Percentiles rank a stretch among this genome's conserved stretches.
Conservation (phyloP, 2,888 invertebrate genomes). For the Seira musarum region DNA sequence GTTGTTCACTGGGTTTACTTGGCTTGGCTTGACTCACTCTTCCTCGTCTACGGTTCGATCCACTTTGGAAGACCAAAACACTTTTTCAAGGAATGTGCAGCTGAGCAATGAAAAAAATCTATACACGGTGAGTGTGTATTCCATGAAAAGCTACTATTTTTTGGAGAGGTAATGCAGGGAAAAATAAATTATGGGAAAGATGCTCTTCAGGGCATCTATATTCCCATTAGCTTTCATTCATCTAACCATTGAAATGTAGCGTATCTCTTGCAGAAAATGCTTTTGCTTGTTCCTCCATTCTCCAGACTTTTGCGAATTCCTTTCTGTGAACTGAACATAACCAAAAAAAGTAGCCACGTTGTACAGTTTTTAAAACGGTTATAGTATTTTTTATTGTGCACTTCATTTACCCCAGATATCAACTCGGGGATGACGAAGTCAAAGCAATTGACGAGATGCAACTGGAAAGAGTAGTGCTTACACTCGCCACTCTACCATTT, state of each 20-base stretch:
- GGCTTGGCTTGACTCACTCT: constrained; percentile 6
- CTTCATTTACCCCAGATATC: background rate
- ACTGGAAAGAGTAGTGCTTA: no score
- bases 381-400: background rate
- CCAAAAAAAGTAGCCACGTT: no score
- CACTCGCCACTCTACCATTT: no score
- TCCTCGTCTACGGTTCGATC: background rate
- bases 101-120: constrained; percentile 5
- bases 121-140: background rate
- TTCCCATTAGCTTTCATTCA: constrained; percentile 15
- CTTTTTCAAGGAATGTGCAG: background rate
- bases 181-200: constrained; percentile 17
- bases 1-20: constrained; percentile 34
- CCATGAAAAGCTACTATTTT: background rate
- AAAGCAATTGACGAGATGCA: background rate
- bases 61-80: background rate
- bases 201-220: constrained; percentile 15
- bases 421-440: background rate
- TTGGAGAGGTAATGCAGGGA: constrained; percentile 1
- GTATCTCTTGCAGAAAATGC: constrained; percentile 15
- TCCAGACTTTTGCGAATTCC: no score
- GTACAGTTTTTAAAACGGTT: no score
- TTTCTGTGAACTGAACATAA: no score
- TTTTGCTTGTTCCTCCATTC: background rate
- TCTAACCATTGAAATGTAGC: constrained; percentile 2